Conservation (phyloP, 1,140 invertebrate genomes). For the Drosophila busckii region DNA sequence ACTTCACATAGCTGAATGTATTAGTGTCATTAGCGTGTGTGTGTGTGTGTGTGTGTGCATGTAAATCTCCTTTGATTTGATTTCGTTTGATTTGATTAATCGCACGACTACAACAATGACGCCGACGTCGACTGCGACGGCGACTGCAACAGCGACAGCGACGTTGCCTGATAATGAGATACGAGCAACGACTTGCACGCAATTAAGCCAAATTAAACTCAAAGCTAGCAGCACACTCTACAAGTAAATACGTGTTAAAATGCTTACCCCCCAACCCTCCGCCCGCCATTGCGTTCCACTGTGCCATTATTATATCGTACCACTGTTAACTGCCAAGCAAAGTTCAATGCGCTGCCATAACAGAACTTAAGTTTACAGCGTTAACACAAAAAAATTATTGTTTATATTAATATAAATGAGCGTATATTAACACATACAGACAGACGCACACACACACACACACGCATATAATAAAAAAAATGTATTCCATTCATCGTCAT, state of each 20-base stretch:
- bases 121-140: slow-evolving; percentile 2
- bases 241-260: slow-evolving; percentile 36
- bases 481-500: slow-evolving; percentile 77
- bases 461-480: slow-evolving; percentile 40
- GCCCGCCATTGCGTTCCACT: too few relatives aligned
- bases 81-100: slow-evolving; percentile 77
- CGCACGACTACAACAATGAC: slow-evolving; percentile 47
- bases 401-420: slow-evolving; percentile 72
- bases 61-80: slow-evolving; percentile 73
- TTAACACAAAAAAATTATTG: slow-evolving; percentile 57
- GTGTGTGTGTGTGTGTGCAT: slow-evolving; percentile 45
- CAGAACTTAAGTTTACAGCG: slow-evolving; percentile 60
- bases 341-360: slow-evolving; percentile 41
- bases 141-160: background rate
- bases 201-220: slow-evolving; percentile 61
- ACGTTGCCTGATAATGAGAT: slow-evolving; percentile 63
- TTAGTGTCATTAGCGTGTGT: too few relatives aligned
- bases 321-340: too few relatives aligned
- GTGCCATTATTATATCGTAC: too few relatives aligned
- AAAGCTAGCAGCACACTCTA: slow-evolving; percentile 22
- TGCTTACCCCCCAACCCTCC: too few relatives aligned
- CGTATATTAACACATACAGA: slow-evolving; percentile 46
- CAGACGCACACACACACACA: slow-evolving; percentile 6
- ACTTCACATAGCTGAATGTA: too few relatives aligned
- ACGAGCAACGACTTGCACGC: slow-evolving; percentile 51